Conservation (phyloP, 2,888 invertebrate species). For the Agapetus fuscipes region DNA sequence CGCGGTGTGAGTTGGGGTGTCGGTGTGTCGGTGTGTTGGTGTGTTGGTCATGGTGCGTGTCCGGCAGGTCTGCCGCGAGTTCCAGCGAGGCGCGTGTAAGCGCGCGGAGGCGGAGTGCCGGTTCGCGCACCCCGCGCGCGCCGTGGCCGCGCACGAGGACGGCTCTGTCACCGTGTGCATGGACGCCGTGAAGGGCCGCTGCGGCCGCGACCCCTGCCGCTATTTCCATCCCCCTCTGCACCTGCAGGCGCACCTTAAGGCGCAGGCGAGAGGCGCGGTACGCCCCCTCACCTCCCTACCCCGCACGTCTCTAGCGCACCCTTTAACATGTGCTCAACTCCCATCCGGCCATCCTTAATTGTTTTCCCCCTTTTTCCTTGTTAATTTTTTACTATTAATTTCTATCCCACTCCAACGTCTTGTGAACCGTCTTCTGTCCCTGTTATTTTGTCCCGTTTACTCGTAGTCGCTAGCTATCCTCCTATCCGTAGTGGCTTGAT, state of each 20-base stretch:
- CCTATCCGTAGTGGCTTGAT: conserved; percentile 17
- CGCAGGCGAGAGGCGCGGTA: conserved; percentile 92
- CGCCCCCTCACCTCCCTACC: conserved; percentile 42
- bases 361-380: background rate
- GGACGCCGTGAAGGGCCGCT: conserved; percentile 98
- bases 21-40: conserved; percentile 23
- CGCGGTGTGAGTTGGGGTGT: conserved; percentile 22
- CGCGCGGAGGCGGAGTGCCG: conserved; percentile 96
- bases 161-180: conserved; percentile 99
- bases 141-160: conserved; percentile 94
- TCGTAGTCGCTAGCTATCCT: conserved; percentile 14
- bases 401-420: too few species aligned
- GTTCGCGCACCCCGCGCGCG: conserved; percentile 97
- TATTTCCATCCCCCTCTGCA: conserved; percentile 99
- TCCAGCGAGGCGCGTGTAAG: conserved; percentile 97
- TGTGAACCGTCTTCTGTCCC: background rate
- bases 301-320: conserved; percentile 27
- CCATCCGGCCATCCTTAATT: background rate
- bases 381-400: too few species aligned
- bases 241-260: conserved; percentile 98
- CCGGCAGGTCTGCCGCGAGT: conserved; percentile 97
- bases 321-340: background rate
- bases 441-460: conserved; percentile 29
- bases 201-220: conserved; percentile 98
- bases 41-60: too few species aligned